Base-by-base conservation (phyloP, 2,888 invertebrate genomes). In the Bhutanitis thaidina region DNA sequence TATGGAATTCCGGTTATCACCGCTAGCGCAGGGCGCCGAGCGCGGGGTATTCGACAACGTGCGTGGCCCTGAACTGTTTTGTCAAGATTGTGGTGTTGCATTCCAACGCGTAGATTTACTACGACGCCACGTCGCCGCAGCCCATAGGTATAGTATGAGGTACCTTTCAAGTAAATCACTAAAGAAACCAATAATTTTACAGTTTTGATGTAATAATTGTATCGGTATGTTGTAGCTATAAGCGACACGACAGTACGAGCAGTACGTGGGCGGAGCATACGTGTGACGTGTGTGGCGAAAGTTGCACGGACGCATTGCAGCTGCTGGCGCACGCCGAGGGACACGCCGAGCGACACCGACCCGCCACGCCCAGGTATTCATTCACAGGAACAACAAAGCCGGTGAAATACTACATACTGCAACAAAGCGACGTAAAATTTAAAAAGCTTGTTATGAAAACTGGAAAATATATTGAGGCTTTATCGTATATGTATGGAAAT, bases 261-360 rank as follows among this genome's bases (percentile, higher is more conserved):
- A 74, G 79, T 59, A 76, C 88, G 57, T 90, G 90, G 74, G 65
- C 60, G 52, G 91, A 90, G 52, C 94, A 95, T 73, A 91, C 93
- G 57, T 96, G 96, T 74, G 94, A 93, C 70, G 94, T 94, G 32
- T 96, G 96, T 74, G 95, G 95, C 40, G 94, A 95, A 79, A 91
- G 91, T 55, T 96, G 95, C 74, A 90, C 92, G 36, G 94, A 94
- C 83, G 94, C 94, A 46, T 79, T 94, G 64, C 94, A 94, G 72
- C 88, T 95, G 59, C 85, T 95, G 38, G 94, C 95, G 14, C 95
- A 95, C 79, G 94, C 95, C 0, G 95, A 95, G 84, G 89, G 93
- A 4, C 95, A 96, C 76, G 93, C 94, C 36, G 65, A 91, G 85
- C 65, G 94, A 60, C 94, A 93, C 72, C 92, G 92, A 41, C 49